phyloP scores from a whole-genome alignment of 2,113 vertebrate species.

The Canis aureus region DNA sequence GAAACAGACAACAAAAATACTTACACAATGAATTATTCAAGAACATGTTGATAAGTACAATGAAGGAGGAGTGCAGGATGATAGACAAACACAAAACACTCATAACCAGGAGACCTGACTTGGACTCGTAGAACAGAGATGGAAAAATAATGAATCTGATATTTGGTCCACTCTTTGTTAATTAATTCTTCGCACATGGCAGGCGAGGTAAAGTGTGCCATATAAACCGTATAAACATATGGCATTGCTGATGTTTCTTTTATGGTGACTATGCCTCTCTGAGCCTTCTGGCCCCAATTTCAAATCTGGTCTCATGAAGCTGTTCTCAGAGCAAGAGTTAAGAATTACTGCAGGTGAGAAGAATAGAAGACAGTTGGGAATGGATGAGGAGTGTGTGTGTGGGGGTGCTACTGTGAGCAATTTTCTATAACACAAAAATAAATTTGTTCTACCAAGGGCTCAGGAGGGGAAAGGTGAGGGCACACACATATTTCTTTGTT shows the following conservation, averaged over 20 bases:
- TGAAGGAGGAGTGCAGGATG: neutral
- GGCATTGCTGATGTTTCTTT: neutral
- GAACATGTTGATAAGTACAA: neutral
- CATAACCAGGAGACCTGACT: neutral
- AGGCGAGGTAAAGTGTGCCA: neutral
- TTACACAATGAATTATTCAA: neutral
- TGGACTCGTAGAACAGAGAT: neutral
- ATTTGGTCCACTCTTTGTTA: neutral
- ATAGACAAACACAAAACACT: neutral
- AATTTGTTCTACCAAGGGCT: conserved; percentile 59
- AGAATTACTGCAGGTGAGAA: conserved; percentile 47
- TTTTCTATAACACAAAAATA: conserved; percentile 68
- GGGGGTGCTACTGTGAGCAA: neutral
- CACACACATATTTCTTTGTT: conserved; percentile 51
- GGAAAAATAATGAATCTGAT: neutral
- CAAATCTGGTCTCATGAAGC: neutral
- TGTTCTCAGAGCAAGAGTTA: conserved; percentile 17
- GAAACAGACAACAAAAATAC: neutral
- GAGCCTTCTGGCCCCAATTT: neutral
- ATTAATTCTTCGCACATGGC: too few species aligned
- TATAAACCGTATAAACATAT: neutral
- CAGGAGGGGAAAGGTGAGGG: conserved; percentile 56
- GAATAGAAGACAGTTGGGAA: conserved; percentile 33
- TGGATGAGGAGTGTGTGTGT: neutral
- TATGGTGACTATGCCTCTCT: neutral